A percentile compares a stretch with the other conserved stretches of the same genome.
Evolutionary conservation across 2,888 invertebrate species (phyloP).

Genomic region (Lasioglossum leucozonium): DNA sequence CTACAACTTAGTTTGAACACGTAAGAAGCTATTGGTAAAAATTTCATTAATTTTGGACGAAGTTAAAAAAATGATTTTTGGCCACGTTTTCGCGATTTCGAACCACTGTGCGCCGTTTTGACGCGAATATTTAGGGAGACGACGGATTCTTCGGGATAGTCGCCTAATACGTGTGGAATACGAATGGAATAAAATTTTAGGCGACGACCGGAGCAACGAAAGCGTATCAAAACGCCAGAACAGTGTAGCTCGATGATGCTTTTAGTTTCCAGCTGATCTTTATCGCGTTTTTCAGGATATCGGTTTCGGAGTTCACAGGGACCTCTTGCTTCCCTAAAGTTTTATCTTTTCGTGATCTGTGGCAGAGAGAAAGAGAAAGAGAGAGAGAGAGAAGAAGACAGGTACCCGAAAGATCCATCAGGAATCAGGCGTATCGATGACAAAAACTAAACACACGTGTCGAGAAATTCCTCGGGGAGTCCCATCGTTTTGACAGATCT

Average conservation of each 20-base stretch:
- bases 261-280: constrained; percentile 24
- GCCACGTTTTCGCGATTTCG: too few species aligned
- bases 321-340: constrained; percentile 8
- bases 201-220: neutral
- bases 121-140: too few species aligned
- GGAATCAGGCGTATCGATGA: constrained; percentile 64
- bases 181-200: too few species aligned
- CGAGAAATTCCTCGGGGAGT: constrained; percentile 21
- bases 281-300: constrained; percentile 5
- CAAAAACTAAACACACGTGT: constrained; percentile 56
- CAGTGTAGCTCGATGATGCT: neutral
- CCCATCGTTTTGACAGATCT: constrained; percentile 70
- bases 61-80: too few species aligned
- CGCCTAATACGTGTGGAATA: too few species aligned
- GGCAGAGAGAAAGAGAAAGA: constrained; percentile 3
- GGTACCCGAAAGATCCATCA: constrained; percentile 57
- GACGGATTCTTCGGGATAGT: too few species aligned
- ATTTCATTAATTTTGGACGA: too few species aligned
- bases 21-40: too few species aligned
- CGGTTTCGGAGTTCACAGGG: constrained; percentile 25
- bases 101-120: too few species aligned
- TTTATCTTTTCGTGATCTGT: constrained; percentile 57
- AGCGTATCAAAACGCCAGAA: neutral
- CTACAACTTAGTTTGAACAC: too few species aligned
- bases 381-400: constrained; percentile 20